phyloP scores from a whole-genome alignment of 2,797 vertebrate genomes.

The Peromyscus attwateri region DNA sequence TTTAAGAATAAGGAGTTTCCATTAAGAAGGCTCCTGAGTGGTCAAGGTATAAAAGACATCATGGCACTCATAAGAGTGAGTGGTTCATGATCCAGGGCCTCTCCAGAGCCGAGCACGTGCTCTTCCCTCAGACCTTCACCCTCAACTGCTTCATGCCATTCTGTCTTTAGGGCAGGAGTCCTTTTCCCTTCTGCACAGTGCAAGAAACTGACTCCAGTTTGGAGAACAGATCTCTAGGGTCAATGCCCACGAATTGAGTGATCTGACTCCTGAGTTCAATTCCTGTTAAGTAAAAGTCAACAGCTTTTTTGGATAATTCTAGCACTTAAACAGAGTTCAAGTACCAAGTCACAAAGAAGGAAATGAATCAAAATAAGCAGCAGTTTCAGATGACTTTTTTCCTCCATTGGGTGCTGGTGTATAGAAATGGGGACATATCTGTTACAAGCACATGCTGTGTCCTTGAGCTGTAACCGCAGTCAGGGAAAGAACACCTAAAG shows the following conservation, averaged over 20 bases:
- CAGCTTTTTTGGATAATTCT: neutral
- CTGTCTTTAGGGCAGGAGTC: neutral
- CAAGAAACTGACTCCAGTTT: slow-evolving; percentile 4
- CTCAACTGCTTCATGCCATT: neutral
- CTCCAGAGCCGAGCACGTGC: neutral
- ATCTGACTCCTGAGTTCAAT: neutral
- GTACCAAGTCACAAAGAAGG: slow-evolving; percentile 49
- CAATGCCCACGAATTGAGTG: neutral
- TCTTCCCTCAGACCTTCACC: too few relatives aligned
- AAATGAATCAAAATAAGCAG: neutral
- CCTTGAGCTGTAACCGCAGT: neutral
- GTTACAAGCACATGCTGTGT: neutral
- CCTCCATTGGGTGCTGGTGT: neutral
- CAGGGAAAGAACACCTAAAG: slow-evolving; percentile 22
- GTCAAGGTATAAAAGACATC: neutral
- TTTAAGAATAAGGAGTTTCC: neutral
- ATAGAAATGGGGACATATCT: neutral
- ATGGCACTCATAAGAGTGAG: neutral
- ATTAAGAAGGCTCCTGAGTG: neutral
- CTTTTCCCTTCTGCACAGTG: neutral
- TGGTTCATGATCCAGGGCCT: neutral
- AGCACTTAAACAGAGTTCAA: slow-evolving; percentile 20
- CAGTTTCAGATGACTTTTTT: neutral
- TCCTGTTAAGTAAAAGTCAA: slow-evolving; percentile 19
- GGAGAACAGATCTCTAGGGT: slow-evolving; percentile 43